Percentiles rank a stretch among this genome's conserved stretches.
phyloP scores from a whole-genome alignment of 2,888 invertebrate species.

The Conops quadrifasciatus region DNA sequence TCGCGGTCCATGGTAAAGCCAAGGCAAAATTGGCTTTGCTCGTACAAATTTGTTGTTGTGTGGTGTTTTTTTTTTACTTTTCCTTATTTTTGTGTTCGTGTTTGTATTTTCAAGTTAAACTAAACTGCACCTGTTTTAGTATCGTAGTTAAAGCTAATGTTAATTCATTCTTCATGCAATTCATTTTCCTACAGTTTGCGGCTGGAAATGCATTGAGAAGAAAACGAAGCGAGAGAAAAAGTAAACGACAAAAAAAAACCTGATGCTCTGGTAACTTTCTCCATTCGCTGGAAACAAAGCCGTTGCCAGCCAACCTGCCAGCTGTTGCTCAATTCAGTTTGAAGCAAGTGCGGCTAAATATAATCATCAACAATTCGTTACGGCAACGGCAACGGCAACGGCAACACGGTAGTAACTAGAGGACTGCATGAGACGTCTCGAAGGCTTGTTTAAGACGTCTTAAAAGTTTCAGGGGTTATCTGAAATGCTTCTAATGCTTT shows the following conservation, averaged over 20 bases:
- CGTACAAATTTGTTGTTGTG: too few relatives aligned
- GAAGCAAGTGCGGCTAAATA: too few relatives aligned
- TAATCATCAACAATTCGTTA: too few relatives aligned
- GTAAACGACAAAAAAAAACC: not conserved
- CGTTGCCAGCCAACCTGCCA: constrained; percentile 5
- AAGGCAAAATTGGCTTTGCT: too few relatives aligned
- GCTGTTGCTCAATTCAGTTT: too few relatives aligned
- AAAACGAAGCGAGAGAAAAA: constrained; percentile 1
- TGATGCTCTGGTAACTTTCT: constrained; percentile 29
- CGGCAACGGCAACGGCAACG: not conserved
- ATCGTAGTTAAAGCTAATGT: constrained; percentile 8
- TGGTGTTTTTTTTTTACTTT: not conserved
- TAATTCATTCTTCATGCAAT: constrained; percentile 10
- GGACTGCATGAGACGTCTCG: too few relatives aligned
- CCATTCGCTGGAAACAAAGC: constrained; percentile 22
- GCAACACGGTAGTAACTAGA: too few relatives aligned
- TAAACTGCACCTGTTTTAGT: not conserved
- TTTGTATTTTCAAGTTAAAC: constrained; percentile 10
- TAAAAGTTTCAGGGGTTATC: too few relatives aligned
- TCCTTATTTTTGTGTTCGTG: not conserved
- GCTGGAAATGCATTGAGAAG: not conserved
- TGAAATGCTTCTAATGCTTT: too few relatives aligned
- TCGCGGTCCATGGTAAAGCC: not conserved
- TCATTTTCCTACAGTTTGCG: not conserved
- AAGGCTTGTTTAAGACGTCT: too few relatives aligned